Base-by-base conservation (phyloP, 2,113 vertebrate genomes). In the Cyphomyrus discorhynchus region DNA sequence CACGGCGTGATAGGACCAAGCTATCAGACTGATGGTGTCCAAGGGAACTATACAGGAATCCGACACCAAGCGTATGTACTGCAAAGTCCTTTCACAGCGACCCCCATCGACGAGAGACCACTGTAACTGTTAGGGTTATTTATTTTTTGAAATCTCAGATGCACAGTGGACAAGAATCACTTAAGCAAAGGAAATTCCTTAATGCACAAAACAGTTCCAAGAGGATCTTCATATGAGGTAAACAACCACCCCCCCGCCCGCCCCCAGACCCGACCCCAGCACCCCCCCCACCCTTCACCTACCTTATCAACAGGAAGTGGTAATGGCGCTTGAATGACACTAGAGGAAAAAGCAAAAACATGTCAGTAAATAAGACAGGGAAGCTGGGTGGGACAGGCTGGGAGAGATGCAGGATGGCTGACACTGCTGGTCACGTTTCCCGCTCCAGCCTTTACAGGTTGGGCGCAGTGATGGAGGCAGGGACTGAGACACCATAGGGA, bases 221-320 rank as follows among this genome's bases (percentile, higher is more conserved):
- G 27, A 80, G 19, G 39, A 70, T 46, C 35, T 46, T 39, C 15
- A 31, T 7, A 70, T 53, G 70, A 89, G 31, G 80, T 86, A 82
- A 84, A 19, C 89, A 56, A 24, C 56, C 1, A 5, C 1, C 3
- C 24, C 74, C 31, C 49, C 83, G 31, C 19, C 80, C 56, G 15
- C 70, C n/a, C 8, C 35, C 8, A 13, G 2, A 10, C 47, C 47
- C 46, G 1, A 1, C n/a, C 4, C 21, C 86, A 4, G 50, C 50
- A 62, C 3, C 50, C 46, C 49, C 49, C 21, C 62, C 58, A n/a
- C 74, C 27, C 4, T 50, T 1, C 74, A 91, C 95, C 98, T 97
- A 99, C 98, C 98, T 99, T 99, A 95, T 99, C 98, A 96, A 99
- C 96, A 94, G 98, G 98, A 96, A 98, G 97, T 93, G 98, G 97